Base-by-base conservation (phyloP, 2,113 vertebrate species). In the Nycticebus coucang region DNA sequence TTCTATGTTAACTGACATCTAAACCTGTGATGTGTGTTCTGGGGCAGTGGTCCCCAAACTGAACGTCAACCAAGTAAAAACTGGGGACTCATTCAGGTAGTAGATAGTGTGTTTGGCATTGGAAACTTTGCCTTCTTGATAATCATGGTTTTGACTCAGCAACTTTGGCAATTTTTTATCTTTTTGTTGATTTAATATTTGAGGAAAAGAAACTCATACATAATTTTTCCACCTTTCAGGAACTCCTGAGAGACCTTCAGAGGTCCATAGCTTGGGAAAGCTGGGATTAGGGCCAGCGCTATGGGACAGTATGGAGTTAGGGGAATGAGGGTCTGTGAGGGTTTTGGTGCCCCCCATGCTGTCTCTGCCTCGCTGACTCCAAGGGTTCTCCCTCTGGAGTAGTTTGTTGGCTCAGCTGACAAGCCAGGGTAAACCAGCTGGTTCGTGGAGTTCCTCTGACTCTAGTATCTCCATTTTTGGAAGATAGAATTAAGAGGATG, bases 171-270 rank as follows among this genome's bases (percentile, higher is more conserved):
- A 13, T 60, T 81, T 59, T 62, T 2, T 79, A 57, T 68, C 30
- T 89, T 93, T 89, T 68, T 91, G 22, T 91, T 22, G 50, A 66
- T 69, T 77, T 81, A 53, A 24, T 26, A 64, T 21, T 68, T 86
- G 59, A 8, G 12, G 11, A 69, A 33, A 62, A 17, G 37, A 22
- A n/a, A 14, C 17, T 1, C 50, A 21, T 11, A 1, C 0, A 0
- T n/a, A 26, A 28, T 66, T 75, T 79, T 68, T 50, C 6, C n/a
- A 37, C 5, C 14, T 2, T 50, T 72, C 78, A 1, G 30, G 18
- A 64, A 7, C 53, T 79, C 19, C 41, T 35, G 7, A 22, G 68
- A n/a, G 41, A 74, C 72, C 24, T 22, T 72, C 33, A 4, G 15
- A 53, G n/a, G 50, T 11, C 35, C n/a, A 0, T 41, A 62, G 28